Conservation (phyloP, 1,140 invertebrate genomes). For the Drosophila pseudoobscura region DNA sequence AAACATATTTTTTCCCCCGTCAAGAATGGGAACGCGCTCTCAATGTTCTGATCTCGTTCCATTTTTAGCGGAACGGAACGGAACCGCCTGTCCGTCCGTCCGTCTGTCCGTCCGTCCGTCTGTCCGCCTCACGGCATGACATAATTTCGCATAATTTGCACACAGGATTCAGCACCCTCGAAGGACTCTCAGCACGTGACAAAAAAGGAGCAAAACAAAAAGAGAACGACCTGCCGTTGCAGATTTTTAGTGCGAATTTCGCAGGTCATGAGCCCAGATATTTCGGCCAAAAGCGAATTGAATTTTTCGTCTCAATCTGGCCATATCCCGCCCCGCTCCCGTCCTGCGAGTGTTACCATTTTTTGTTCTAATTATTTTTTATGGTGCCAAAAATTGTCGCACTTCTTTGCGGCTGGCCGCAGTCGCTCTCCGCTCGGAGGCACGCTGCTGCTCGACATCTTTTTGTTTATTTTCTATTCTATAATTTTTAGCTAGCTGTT, state of each 20-base stretch:
- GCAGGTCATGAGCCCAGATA: constrained; percentile 50
- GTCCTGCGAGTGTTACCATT: constrained; percentile 52
- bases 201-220: constrained; percentile 54
- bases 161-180: constrained; percentile 46
- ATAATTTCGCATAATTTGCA: constrained; percentile 79
- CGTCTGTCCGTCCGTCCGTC: constrained; percentile 12
- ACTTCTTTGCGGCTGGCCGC: constrained; percentile 70
- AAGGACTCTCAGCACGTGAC: constrained; percentile 64
- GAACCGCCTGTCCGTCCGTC: no score
- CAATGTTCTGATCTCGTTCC: constrained; percentile 80
- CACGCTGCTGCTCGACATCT: constrained; percentile 11
- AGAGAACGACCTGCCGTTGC: constrained; percentile 45
- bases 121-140: constrained; percentile 60
- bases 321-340: constrained; percentile 10
- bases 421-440: constrained; percentile 1
- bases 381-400: constrained; percentile 78
- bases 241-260: constrained; percentile 68
- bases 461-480: constrained; percentile 36
- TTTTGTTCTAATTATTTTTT: constrained; percentile 82
- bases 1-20: constrained; percentile 57
- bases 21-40: constrained; percentile 75
- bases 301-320: constrained; percentile 24
- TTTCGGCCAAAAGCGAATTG: constrained; percentile 21
- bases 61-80: constrained; percentile 54
- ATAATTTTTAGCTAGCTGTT: constrained; percentile 66